Conservation (phyloP, 2,113 vertebrate species). For the Actenoides lindsayi region DNA sequence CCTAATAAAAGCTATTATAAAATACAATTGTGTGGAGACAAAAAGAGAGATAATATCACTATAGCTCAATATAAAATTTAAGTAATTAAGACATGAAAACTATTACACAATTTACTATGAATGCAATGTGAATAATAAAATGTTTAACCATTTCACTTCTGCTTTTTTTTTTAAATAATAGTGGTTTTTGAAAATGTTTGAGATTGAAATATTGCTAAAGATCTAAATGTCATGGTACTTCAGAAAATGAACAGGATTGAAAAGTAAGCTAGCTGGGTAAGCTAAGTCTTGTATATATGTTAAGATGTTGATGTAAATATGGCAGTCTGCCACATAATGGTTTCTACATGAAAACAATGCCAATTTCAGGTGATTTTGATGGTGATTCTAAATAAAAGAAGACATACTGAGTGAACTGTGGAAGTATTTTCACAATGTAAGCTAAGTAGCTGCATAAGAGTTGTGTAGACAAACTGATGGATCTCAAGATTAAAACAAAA, state of each 20-base stretch:
- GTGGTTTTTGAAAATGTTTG: neutral
- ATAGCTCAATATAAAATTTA: conserved; percentile 86
- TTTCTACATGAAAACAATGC: conserved; percentile 43
- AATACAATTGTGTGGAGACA: conserved; percentile 86
- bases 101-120: conserved; percentile 84
- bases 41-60: conserved; percentile 86
- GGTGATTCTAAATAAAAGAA: conserved; percentile 35
- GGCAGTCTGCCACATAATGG: neutral
- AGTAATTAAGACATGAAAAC: conserved; percentile 89
- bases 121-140: conserved; percentile 80
- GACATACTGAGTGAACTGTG: neutral
- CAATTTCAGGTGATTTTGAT: conserved; percentile 31
- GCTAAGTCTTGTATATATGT: neutral
- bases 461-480: conserved; percentile 19
- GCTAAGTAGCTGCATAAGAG: conserved; percentile 33
- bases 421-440: conserved; percentile 28
- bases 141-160: conserved; percentile 68
- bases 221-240: neutral
- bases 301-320: neutral
- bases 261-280: neutral
- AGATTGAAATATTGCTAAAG: neutral
- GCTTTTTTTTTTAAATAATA: neutral
- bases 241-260: neutral
- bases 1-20: conserved; percentile 87
- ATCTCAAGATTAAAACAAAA: conserved; percentile 38